Conservation (phyloP, 53 echinoderm and acorn worm genomes). For the Luidia sarsii region DNA sequence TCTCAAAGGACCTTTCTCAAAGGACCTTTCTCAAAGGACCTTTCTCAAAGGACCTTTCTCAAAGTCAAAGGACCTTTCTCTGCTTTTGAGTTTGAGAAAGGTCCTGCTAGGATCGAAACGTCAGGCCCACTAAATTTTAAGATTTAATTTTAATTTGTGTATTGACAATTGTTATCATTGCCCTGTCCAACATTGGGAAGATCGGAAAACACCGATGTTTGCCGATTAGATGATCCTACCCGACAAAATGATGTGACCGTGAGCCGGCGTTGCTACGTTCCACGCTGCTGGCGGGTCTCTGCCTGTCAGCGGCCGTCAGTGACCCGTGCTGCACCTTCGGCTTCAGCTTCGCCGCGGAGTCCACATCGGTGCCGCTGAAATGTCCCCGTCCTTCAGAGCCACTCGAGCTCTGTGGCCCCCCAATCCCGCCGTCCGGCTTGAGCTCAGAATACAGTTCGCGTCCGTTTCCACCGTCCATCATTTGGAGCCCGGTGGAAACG, state of each 20-base stretch:
- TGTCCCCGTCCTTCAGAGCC: neutral
- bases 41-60: too few relatives aligned
- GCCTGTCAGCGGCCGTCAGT: constrained; percentile 26
- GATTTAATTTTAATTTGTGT: too few relatives aligned
- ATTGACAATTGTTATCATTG: too few relatives aligned
- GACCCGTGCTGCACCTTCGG: constrained; percentile 7
- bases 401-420: neutral
- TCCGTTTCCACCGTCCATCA: constrained; percentile 29
- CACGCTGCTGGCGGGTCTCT: constrained; percentile 20
- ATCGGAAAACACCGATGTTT: too few relatives aligned
- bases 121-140: too few relatives aligned
- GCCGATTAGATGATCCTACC: too few relatives aligned
- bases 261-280: constrained; percentile 31
- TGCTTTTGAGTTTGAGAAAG: too few relatives aligned
- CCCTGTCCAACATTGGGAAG: too few relatives aligned
- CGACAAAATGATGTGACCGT: constrained; percentile 31
- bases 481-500: constrained; percentile 32
- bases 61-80: too few relatives aligned
- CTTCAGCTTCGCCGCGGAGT: constrained; percentile 1
- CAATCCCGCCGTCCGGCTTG: neutral
- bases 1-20: too few relatives aligned
- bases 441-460: constrained; percentile 7
- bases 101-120: too few relatives aligned
- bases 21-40: too few relatives aligned
- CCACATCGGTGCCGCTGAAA: constrained; percentile 41